Conservation (phyloP, 2,113 vertebrate genomes). For the Lanius ludovicianus region DNA sequence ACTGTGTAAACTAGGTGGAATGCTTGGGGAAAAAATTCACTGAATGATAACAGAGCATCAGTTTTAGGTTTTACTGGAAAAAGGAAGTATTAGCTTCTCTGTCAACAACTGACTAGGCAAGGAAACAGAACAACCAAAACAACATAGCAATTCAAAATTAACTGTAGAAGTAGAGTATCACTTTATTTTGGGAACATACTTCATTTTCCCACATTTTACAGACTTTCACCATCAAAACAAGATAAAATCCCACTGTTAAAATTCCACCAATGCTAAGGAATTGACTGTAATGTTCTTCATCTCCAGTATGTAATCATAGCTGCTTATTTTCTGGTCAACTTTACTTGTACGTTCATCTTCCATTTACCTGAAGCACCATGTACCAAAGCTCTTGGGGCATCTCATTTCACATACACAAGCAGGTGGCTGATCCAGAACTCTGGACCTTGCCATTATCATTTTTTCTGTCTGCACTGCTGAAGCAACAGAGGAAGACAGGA, state of each 20-base stretch:
- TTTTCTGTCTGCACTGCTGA: not conserved
- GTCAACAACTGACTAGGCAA: not conserved
- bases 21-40: not conserved
- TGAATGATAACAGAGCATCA: not conserved
- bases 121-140: not conserved
- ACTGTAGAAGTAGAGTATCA: not conserved
- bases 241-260: not conserved
- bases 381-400: not conserved
- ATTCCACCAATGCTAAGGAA: not conserved
- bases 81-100: not conserved
- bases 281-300: not conserved
- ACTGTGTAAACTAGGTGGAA: not conserved
- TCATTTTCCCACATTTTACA: not conserved
- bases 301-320: not conserved
- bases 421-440: not conserved
- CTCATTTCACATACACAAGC: not conserved
- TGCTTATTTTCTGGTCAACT: not conserved
- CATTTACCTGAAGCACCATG: rapidly evolving
- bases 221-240: not conserved
- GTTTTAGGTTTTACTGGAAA: not conserved
- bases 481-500: not conserved
- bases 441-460: not conserved
- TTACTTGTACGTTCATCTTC: rapidly evolving
- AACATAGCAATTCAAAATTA: not conserved
- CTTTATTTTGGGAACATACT: not conserved